Conservation (phyloP, 1,140 invertebrate genomes). For the Proctacanthus coquilletti region DNA sequence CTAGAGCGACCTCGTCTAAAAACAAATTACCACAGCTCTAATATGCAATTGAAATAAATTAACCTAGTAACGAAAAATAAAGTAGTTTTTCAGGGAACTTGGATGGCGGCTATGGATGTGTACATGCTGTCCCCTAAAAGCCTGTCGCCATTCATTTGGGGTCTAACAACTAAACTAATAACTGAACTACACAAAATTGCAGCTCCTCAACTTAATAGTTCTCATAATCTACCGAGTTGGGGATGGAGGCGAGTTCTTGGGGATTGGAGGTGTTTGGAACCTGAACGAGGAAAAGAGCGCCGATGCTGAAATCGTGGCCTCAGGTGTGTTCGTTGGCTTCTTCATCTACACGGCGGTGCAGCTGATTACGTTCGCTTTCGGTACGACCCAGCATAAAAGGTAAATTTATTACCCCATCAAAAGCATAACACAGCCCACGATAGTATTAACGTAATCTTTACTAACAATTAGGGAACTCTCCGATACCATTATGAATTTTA, state of each 20-base stretch:
- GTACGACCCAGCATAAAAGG: conserved; percentile 57
- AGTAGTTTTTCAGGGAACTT: no score
- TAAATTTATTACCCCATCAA: conserved; percentile 16
- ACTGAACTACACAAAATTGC: no score
- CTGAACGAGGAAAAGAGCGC: conserved; percentile 73
- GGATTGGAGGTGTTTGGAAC: conserved; percentile 75
- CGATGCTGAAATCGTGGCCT: conserved; percentile 69
- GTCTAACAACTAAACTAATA: conserved; percentile 5
- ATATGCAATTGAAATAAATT: no score
- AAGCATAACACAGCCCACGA: not conserved
- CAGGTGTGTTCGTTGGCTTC: conserved; percentile 69
- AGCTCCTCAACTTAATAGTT: conserved; percentile 67
- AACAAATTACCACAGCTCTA: no score
- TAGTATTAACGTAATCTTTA: conserved; percentile 1
- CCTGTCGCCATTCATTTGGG: no score
- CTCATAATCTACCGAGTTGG: conserved; percentile 66
- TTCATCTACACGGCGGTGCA: conserved; percentile 62
- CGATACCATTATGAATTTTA: conserved; percentile 74
- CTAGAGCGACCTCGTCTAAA: no score
- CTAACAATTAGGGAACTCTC: conserved; percentile 40
- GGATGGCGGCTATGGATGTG: no score
- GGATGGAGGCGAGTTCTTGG: conserved; percentile 62
- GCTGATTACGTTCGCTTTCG: conserved; percentile 54
- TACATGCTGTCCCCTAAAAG: no score
- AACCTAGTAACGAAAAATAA: no score